Evolutionary conservation across 2,113 vertebrate species (phyloP).

Genomic region (Leptobrachium ailaonicum): DNA sequence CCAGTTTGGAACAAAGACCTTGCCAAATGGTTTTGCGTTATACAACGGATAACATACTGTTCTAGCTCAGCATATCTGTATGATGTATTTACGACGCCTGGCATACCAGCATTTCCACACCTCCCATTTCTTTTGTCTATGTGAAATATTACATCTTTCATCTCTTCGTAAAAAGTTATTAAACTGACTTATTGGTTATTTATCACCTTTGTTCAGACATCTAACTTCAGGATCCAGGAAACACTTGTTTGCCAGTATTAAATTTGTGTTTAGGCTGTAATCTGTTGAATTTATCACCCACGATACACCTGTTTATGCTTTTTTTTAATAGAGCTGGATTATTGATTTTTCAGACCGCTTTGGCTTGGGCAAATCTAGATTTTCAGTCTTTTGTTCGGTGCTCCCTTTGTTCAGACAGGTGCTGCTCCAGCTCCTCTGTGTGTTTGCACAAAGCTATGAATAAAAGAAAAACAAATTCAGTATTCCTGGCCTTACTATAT

Average conservation of each 20-base stretch:
- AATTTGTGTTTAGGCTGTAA: conserved; percentile 25
- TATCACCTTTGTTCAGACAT: conserved; percentile 12
- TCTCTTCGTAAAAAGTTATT: not conserved
- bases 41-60: no score
- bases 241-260: conserved; percentile 13
- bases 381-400: conserved; percentile 27
- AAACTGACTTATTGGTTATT: conserved; percentile 1
- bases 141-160: not conserved
- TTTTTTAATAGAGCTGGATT: not conserved
- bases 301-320: conserved; percentile 32
- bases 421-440: conserved; percentile 29
- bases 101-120: no score
- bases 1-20: no score
- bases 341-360: conserved; percentile 31
- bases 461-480: no score
- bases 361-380: conserved; percentile 10
- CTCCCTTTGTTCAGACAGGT: conserved; percentile 38
- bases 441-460: conserved; percentile 26
- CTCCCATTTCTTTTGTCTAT: not conserved
- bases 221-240: conserved; percentile 6
- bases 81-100: no score
- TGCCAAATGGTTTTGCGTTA: no score
- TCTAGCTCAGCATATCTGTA: no score
- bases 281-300: conserved; percentile 28
- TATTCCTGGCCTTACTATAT: no score